phyloP scores from a whole-genome alignment of 2,113 vertebrate species.

The Mormyrus lacerda region DNA sequence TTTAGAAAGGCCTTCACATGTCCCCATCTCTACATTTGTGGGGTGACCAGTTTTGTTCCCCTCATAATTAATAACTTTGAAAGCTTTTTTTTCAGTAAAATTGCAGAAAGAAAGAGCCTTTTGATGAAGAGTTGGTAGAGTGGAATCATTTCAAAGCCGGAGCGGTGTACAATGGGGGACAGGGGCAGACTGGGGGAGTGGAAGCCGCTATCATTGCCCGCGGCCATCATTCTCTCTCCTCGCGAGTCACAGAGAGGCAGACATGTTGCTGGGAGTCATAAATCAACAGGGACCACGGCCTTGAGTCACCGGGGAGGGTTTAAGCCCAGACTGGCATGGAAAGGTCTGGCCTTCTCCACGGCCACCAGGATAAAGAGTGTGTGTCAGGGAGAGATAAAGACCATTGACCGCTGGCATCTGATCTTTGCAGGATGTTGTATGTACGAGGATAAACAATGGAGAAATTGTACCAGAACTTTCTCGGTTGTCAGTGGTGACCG shows the following conservation, averaged over 20 bases:
- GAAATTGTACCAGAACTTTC: conserved; percentile 62
- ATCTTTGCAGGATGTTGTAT: conserved; percentile 54
- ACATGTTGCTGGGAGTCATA: conserved; percentile 59
- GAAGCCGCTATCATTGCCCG: conserved; percentile 61
- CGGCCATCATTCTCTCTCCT: conserved; percentile 34
- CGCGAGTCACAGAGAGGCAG: conserved; percentile 44
- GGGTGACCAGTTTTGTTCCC: conserved; percentile 58
- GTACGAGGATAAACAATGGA: conserved; percentile 63
- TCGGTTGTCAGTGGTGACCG: conserved; percentile 47
- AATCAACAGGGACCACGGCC: conserved; percentile 59
- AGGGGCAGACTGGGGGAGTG: conserved; percentile 1
- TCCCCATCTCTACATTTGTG: conserved; percentile 68
- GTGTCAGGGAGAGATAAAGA: conserved; percentile 49
- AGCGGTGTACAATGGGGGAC: conserved; percentile 61
- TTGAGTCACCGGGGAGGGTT: conserved; percentile 26
- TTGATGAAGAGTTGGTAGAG: conserved; percentile 83
- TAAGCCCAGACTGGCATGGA: conserved; percentile 44
- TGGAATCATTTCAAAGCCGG: conserved; percentile 78
- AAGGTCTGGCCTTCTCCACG: conserved; percentile 51
- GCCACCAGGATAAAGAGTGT: neutral
- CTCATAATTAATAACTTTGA: conserved; percentile 83
- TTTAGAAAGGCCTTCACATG: conserved; percentile 62
- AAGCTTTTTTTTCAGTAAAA: conserved; percentile 75
- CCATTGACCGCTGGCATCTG: conserved; percentile 57
- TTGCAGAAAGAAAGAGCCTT: conserved; percentile 53